Evolutionary conservation across 2,888 invertebrate genomes (phyloP), one percentile per base, ranked within the genome.

Genomic region (Leucophenga maculata): DNA sequence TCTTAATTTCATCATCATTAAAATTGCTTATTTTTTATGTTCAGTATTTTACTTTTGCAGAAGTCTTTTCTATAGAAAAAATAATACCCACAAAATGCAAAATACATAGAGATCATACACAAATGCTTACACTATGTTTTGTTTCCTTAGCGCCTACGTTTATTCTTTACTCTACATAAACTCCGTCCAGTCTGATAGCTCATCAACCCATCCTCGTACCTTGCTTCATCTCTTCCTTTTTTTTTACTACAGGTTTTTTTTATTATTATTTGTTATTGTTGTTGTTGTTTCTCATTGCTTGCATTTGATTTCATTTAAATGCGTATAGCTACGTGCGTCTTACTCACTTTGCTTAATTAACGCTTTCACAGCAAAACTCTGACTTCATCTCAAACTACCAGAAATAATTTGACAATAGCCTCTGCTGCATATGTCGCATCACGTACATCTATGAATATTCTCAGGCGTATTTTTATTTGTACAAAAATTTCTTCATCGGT

Each of bases 311-410:
- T 76, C 65, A 78, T 79, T 78, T 82, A 75, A 80, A 81, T 80
- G 82, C 75, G 46, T 64, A 48, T 48, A 72, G 68, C 72, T 75
- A 80, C 80, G 80, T 83, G 80, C 74, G 80, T 77, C 79, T 78
- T 84, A 81, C 84, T 81, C 78, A 80, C 82, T 80, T 81, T 81
- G 84, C 84, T 83, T 81, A 81, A 81, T 81, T 81, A 81, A 81
- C 80, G 80, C 82, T 76, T 74, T 73, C 77, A 74, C 78, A 75
- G n/a, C 32, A 46, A 9, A 62, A 18, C n/a, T 16, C 9, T 9
- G 26, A 44, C 60, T 16, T 8, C 18, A 20, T 18, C 70, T 75
- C 60, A 66, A 46, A 55, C 50, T 46, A 31, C 39, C 46, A 67
- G 39, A 18, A 60, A 13, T 18, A 14, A 39, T 65, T 77, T 72